Evolutionary conservation across 2,888 invertebrate genomes (phyloP).

Genomic region (Caenorhabditis uteleia): DNA sequence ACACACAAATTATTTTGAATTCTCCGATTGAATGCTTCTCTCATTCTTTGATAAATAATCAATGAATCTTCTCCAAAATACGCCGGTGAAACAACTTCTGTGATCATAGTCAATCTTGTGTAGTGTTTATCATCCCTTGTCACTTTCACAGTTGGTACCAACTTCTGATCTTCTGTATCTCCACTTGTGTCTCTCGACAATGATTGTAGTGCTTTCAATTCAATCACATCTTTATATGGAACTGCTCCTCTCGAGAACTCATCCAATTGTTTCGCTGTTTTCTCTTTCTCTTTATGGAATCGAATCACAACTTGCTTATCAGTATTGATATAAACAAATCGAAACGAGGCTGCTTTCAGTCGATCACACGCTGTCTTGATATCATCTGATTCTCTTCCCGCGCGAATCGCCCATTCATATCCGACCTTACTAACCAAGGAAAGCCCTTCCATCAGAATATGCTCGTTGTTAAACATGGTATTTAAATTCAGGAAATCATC

Average conservation of each 20-base stretch:
- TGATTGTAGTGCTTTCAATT: conserved; percentile 36
- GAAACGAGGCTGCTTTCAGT: conserved; percentile 33
- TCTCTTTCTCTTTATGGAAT: conserved; percentile 27
- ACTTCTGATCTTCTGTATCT: conserved; percentile 49
- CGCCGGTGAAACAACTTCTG: conserved; percentile 39
- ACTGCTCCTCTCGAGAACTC: conserved; percentile 39
- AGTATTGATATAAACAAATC: conserved; percentile 41
- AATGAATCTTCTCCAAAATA: conserved; percentile 42
- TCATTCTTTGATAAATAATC: conserved; percentile 34
- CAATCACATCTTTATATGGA: conserved; percentile 41
- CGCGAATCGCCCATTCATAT: conserved; percentile 48
- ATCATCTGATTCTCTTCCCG: conserved; percentile 45
- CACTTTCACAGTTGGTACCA: conserved; percentile 48
- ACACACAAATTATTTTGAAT: conserved; percentile 42
- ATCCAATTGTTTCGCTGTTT: conserved; percentile 29
- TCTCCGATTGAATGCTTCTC: conserved; percentile 39
- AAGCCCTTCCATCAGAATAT: conserved; percentile 38
- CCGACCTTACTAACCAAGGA: conserved; percentile 30
- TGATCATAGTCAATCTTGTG: conserved; percentile 18
- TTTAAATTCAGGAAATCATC: conserved; percentile 45
- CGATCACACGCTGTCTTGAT: conserved; percentile 35
- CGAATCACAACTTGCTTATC: conserved; percentile 40
- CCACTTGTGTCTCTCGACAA: conserved; percentile 44
- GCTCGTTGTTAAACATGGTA: conserved; percentile 50
- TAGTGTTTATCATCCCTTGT: conserved; percentile 45